Base-by-base conservation (phyloP, 1,140 invertebrate genomes). In the Drosophila pseudoobscura region DNA sequence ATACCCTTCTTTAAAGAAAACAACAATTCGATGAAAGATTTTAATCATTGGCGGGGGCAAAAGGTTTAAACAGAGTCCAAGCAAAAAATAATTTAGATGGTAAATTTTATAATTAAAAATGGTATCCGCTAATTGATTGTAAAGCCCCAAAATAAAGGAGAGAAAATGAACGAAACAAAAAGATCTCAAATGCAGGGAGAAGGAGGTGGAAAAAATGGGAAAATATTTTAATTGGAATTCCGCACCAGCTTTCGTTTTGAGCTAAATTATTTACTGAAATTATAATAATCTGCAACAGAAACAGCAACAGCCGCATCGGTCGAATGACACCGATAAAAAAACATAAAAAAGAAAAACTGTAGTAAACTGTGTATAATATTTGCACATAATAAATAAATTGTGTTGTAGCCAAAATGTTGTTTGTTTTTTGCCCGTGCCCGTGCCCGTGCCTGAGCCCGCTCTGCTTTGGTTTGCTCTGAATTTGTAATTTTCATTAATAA, bases 401-500 rank as follows among this genome's bases (percentile, higher is more conserved):
- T 55, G 65, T 77, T 87, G 22, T 64, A 57, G 31, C 44, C 39
- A 45, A 53, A 49, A 29, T 54, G 22, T 31, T 58, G 35, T 71
- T 62, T 47, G 46, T 13, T 50, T 75, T 62, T 41, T 5, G 6
- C 26, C 6, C 26, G 1, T 6, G 26, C 26, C 26, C 6, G 39
- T 46, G 29, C 31, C 15, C 11, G 24, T 39, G 45, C 49, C 49
- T 24, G 17, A 17, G 17, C 17, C 17, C 17, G 17, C 17, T 17
- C 17, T 17, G 20, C 20, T 20, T 2, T 20, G 20, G 1, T 20
- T 2, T 20, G 44, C 50, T 49, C 57, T 72, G 66, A 77, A 80
- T 80, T 85, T 73, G 72, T 76, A 77, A 85, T 85, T 85, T 77
- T 69, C 76, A 85, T 80, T 69, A 77, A 84, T 77, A 70, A 72